Evolutionary conservation across 2,888 invertebrate species (phyloP), one percentile per base, ranked within the genome.

Genomic region (Trisateles emortualis): DNA sequence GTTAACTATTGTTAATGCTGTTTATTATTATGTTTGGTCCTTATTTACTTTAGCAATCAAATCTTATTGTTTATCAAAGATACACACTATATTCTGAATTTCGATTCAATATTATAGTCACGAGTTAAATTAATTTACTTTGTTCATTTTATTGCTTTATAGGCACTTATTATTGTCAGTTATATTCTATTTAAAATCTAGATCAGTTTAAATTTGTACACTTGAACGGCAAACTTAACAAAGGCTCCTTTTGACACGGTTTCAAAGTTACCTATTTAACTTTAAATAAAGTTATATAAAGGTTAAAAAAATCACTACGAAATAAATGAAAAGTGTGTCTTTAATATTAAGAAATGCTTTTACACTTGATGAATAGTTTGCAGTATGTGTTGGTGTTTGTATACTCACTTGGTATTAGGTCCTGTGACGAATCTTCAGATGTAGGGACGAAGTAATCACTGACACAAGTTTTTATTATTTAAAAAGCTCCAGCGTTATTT

Each of bases 361-460:
- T n/a, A 24, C 40, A 33, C 48, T 33, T 3, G n/a, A 13, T 39
- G 22, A 47, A 26, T 26, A 22, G 2, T 22, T 2, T 22, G 5
- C 8, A 8, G 6, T 26, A 26, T 26, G 9, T 26, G 1, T 26
- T 26, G 11, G 6, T 9, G 16, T 42, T 36, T 53, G 40, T 51
- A 78, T 84, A 86, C 91, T 90, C 64, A 91, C 91, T 82, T 91
- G 84, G 83, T 77, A 74, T 78, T 68, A 79, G 83, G 81, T 90
- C 90, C 90, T 86, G 78, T 79, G 76, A 77, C 64, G 68, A 77
- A 76, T 64, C 68, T 72, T 64, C 66, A 65, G 64, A 47, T 55
- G 62, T 40, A 59, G 52, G 71, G 76, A 76, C 68, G 65, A 75
- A 70, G 68, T 61, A 80, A 84, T 71, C 90, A 91, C 91, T 84